Base-by-base conservation (phyloP, 2,888 invertebrate genomes). In the Tribolium freemani region DNA sequence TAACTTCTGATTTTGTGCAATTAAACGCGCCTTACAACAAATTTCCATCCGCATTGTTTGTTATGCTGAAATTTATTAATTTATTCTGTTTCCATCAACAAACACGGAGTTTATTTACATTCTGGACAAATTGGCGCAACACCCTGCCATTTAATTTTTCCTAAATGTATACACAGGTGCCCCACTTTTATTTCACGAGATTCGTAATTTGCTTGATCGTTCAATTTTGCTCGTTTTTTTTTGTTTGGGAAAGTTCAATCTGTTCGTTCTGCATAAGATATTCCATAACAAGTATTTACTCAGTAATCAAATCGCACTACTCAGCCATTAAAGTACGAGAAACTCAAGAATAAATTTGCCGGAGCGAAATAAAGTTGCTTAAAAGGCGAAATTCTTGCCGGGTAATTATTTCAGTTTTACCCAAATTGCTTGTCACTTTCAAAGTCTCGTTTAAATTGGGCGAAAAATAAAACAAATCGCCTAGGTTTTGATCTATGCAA, bases 251-350 rank as follows among this genome's bases (percentile, higher is more conserved):
- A 16, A 9, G 5, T 21, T 11, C 58, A 58, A 21, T 30, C 26
- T 60, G 45, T 44, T 45, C 57, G 45, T 20, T 38, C 8, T 56
- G 16, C 60, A 48, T 60, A 45, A 11, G 9, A 13, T 56, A 13
- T 38, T 38, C 51, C 44, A 44, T 64, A 64, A 64, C 45, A 64
- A 64, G 53, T 64, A 64, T 64, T 64, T 64, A 64, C 51, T 64
- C 54, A 45, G 26, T 63, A 64, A 64, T 54, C 53, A 53, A 64
- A 64, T 64, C 64, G 53, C 54, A 54, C 64, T 53, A 64, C 21
- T 64, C 45, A 11, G 64, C 53, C 26, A 64, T 64, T 64, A 63
- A 63, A 63, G 51, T 48, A 63, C 45, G 44, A 45, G 44, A 45
- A 38, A 9, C 46, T 20, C 60, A 26, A 60, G 60, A 48, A 60